Percentiles rank a stretch among this genome's conserved stretches.
Evolutionary conservation across 1,140 invertebrate genomes (phyloP).

Genomic region (Formica exsecta): DNA sequence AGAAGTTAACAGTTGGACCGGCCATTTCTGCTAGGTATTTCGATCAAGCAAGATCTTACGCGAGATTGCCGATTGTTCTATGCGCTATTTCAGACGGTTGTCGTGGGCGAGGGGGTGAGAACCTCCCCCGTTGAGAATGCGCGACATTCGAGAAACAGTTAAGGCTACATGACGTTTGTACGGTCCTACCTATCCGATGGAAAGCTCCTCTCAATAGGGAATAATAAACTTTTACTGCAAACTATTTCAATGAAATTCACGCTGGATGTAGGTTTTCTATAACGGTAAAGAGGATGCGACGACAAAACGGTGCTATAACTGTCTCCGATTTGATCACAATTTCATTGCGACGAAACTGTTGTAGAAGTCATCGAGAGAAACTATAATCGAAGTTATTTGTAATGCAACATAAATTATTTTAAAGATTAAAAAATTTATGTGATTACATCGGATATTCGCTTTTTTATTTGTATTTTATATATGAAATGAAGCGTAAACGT

Average conservation of each 20-base stretch:
- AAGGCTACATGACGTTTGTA: conserved; percentile 51
- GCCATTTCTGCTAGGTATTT: conserved; percentile 62
- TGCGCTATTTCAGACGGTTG: conserved; percentile 26
- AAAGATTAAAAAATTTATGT: neutral
- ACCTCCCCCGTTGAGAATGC: conserved; percentile 33
- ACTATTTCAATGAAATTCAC: conserved; percentile 58
- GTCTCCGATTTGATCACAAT: conserved; percentile 24
- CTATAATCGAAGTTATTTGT: neutral
- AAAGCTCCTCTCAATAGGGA: conserved; percentile 59
- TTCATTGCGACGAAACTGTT: neutral
- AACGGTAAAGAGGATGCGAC: conserved; percentile 17
- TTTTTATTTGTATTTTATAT: neutral
- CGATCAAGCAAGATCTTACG: conserved; percentile 60
- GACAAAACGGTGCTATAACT: conserved; percentile 24
- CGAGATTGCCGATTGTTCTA: conserved; percentile 68
- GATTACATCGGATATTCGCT: neutral
- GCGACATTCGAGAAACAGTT: conserved; percentile 57
- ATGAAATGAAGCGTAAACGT: neutral
- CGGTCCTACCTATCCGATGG: conserved; percentile 13
- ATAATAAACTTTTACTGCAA: conserved; percentile 70
- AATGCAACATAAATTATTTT: neutral
- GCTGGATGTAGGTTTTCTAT: conserved; percentile 44
- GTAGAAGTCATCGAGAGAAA: neutral
- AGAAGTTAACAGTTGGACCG: conserved; percentile 61
- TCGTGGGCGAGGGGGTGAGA: neutral